Evolutionary conservation across 1,140 invertebrate genomes (phyloP), one percentile per base, ranked within the genome.

Genomic region (Adoxophyes honmai): DNA sequence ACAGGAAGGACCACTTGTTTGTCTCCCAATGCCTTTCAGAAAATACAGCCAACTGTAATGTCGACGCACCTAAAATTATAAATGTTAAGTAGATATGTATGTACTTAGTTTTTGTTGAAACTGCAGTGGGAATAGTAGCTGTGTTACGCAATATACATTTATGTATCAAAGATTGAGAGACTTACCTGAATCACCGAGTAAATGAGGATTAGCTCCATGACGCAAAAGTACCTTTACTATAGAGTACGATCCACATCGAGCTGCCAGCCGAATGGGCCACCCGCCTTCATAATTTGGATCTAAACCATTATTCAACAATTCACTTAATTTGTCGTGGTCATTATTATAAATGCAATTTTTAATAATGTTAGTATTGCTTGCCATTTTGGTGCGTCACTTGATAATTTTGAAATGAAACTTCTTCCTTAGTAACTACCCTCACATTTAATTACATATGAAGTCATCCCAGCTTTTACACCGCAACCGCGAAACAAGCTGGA

Each of bases 1-100:
- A 57, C 38, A 88, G 68, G 57, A 80, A 81, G 14, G 57, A 62
- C 86, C 86, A 88, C 16, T 75, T 64, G 39, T 83, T 70, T 4
- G 55, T 70, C 21, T 78, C 62, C 86, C 86, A 88, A 54, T 86
- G 64, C 53, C 74, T 54, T 13, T 66, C 74, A 15, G 86, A 82
- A 64, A 72, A 88, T 5, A 88, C 83, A n/a, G 86, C 86, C 52
- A 88, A 59, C 67, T 88, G 86, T 56, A 88, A 73, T 6, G 83
- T 85, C 10, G 86, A 88, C 11, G 86, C 83, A 39, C 83, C 86
- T 88, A 48, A 13, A 72, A 67, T 51, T 51, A 58, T 44, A 18
- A 63, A 36, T n/a, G n/a, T n/a, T n/a, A n/a, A n/a, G n/a, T n/a
- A n/a, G n/a, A n/a, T n/a, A n/a, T n/a, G n/a, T n/a, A n/a, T n/a